phyloP scores from a whole-genome alignment of 2,888 invertebrate genomes.

The Lasioglossum villosulum region DNA sequence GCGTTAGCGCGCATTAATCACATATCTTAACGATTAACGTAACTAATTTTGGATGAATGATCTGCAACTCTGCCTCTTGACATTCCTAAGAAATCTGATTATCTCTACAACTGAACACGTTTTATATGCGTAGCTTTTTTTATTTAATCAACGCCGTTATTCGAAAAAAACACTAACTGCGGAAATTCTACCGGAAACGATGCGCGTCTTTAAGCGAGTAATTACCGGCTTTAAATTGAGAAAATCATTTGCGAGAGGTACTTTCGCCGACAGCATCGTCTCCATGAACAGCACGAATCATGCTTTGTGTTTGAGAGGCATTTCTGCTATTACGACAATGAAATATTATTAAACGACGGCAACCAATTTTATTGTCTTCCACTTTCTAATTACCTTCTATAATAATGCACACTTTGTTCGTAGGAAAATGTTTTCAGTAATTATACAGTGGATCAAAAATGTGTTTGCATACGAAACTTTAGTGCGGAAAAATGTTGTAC shows the following conservation, averaged over 20 bases:
- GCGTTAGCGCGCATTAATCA: too few relatives aligned
- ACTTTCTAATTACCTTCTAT: not conserved
- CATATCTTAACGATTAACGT: too few relatives aligned
- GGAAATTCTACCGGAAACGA: slow-evolving; percentile 3
- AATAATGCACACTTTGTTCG: not conserved
- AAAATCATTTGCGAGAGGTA: not conserved
- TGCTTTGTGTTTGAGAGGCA: not conserved
- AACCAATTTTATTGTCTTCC: not conserved
- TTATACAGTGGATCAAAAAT: not conserved
- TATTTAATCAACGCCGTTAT: not conserved
- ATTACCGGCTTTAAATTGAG: slow-evolving; percentile 4
- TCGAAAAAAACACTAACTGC: not conserved
- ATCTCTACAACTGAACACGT: not conserved
- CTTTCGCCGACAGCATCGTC: not conserved
- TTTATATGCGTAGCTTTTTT: not conserved
- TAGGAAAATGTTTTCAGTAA: not conserved
- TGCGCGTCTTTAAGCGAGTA: not conserved
- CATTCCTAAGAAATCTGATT: not conserved
- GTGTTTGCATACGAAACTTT: not conserved
- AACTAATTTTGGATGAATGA: too few relatives aligned
- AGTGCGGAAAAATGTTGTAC: too few relatives aligned
- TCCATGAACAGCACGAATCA: not conserved
- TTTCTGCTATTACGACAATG: not conserved
- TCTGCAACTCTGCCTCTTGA: not conserved
- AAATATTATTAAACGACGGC: not conserved